Evolutionary conservation across 2,113 vertebrate genomes (phyloP).

Genomic region (Agelaius tricolor): DNA sequence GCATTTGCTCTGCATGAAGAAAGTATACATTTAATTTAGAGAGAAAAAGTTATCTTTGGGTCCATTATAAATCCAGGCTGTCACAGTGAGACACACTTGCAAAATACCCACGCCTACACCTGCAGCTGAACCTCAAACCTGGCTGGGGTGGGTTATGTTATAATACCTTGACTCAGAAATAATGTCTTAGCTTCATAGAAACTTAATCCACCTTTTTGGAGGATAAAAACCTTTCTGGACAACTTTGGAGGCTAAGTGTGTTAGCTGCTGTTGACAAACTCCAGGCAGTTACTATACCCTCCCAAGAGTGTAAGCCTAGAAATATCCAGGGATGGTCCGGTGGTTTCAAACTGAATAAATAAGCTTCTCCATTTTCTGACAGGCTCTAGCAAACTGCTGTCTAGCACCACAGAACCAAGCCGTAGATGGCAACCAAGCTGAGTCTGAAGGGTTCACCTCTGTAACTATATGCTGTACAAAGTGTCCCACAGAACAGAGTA

Average conservation of each 20-base stretch:
- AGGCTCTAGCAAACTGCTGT: neutral
- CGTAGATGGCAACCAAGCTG: neutral
- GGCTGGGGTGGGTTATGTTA: accelerated
- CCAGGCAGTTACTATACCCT: neutral
- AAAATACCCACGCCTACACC: neutral
- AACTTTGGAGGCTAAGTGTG: neutral
- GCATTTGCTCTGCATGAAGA: neutral
- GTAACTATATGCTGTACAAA: neutral
- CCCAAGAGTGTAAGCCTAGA: neutral
- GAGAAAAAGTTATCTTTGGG: neutral
- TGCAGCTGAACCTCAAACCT: neutral
- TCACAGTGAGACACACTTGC: neutral
- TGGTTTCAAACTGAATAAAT: neutral
- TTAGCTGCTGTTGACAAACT: neutral
- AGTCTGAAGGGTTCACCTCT: neutral
- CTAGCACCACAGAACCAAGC: neutral
- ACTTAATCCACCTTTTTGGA: neutral
- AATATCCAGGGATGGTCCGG: neutral
- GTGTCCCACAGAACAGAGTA: neutral
- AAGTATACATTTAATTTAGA: neutral
- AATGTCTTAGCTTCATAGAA: neutral
- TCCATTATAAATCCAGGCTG: neutral
- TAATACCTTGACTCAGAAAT: neutral
- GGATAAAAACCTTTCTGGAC: neutral
- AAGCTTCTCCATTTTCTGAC: neutral